Percentiles rank a stretch among this genome's conserved stretches.
Evolutionary conservation across 2,113 vertebrate species (phyloP).

Genomic region (Alectura lathami): DNA sequence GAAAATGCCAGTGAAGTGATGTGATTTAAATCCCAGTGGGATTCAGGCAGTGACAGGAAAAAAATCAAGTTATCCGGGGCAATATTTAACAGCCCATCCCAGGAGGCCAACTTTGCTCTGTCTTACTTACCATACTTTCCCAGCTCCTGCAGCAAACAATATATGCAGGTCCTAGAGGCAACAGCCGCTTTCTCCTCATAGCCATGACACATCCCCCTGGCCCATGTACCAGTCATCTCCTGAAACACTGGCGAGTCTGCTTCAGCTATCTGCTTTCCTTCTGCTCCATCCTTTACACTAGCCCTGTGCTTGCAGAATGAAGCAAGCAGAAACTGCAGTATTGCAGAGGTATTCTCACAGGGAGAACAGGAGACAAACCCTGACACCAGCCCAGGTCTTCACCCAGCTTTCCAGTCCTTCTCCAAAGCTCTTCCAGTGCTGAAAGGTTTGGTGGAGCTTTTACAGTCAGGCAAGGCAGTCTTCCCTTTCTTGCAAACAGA

Average conservation of each 20-base stretch:
- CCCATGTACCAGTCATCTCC: neutral
- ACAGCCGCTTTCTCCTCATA: neutral
- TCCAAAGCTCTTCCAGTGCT: neutral
- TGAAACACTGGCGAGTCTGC: neutral
- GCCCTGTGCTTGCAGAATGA: neutral
- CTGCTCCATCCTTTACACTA: neutral
- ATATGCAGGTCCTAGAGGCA: neutral
- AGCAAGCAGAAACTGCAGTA: neutral
- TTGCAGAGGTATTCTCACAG: neutral
- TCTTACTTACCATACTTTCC: neutral
- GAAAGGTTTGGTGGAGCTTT: neutral
- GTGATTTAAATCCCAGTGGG: neutral
- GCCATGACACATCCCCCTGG: neutral
- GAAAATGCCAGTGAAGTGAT: conserved; percentile 24
- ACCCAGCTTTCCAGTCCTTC: neutral
- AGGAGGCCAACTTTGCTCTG: neutral
- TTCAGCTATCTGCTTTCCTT: neutral
- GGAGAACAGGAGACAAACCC: neutral
- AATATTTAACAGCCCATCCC: conserved; percentile 24
- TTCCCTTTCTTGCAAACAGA: neutral
- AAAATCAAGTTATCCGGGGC: neutral
- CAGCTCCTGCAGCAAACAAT: neutral
- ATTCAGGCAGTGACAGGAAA: neutral
- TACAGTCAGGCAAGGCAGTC: neutral
- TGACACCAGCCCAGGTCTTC: neutral